Conservation (phyloP, 1,140 invertebrate genomes). For the Heliothis subflexa region DNA sequence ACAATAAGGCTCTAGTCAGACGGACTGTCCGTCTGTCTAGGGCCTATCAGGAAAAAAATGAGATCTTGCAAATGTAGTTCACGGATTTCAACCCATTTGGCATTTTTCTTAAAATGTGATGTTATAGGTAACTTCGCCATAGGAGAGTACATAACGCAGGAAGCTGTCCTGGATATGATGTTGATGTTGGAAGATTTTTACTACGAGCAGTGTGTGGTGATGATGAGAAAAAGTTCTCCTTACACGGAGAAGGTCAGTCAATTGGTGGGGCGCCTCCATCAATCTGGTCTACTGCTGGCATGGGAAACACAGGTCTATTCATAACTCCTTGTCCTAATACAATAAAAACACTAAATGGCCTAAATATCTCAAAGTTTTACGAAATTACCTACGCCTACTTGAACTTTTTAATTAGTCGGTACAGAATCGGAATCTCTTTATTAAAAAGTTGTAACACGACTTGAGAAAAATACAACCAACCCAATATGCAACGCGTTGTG, state of each 20-base stretch:
- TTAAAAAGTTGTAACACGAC: too few species aligned
- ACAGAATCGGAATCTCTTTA: too few species aligned
- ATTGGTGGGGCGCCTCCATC: constrained; percentile 79
- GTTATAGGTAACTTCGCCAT: constrained; percentile 86
- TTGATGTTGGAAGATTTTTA: constrained; percentile 87
- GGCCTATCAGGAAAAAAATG: not conserved
- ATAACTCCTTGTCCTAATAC: too few species aligned
- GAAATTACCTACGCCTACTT: not conserved
- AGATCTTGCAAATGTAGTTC: not conserved
- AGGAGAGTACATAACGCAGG: constrained; percentile 86
- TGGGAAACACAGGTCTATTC: constrained; percentile 82
- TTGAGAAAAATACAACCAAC: too few species aligned
- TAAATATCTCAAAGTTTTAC: too few species aligned
- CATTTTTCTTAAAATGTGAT: not conserved
- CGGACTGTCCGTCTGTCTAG: too few species aligned
- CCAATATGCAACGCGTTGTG: too few species aligned
- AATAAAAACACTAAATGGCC: too few species aligned
- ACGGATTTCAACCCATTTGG: not conserved
- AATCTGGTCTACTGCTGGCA: constrained; percentile 76
- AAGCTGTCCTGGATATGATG: constrained; percentile 81
- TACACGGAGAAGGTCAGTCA: constrained; percentile 76
- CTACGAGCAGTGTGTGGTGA: constrained; percentile 86
- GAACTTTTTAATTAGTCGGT: not conserved
- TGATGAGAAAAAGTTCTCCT: constrained; percentile 87
- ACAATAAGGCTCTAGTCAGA: too few species aligned